Evolutionary conservation across 2,113 vertebrate species (phyloP).

Genomic region (Balaenoptera acutorostrata): DNA sequence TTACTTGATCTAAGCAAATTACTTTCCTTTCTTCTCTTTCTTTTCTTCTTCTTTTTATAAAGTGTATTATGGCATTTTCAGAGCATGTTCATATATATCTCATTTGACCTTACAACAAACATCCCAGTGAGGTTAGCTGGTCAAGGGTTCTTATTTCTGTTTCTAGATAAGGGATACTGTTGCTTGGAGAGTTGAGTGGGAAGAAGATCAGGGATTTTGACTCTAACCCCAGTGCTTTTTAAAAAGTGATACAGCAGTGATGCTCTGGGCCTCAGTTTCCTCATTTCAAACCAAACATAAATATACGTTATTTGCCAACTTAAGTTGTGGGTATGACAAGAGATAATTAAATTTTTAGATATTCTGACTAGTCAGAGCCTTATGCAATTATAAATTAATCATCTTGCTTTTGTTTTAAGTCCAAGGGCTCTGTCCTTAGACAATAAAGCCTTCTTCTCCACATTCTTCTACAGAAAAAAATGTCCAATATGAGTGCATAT

Average conservation of each 20-base stretch:
- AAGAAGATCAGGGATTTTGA: not conserved
- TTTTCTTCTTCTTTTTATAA: not conserved
- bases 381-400: not conserved
- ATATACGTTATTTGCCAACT: not conserved
- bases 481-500: not conserved
- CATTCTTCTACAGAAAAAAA: not conserved
- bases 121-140: not conserved
- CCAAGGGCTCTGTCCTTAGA: not conserved
- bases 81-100: not conserved
- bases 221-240: not conserved
- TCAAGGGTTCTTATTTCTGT: not conserved
- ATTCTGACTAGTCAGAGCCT: not conserved
- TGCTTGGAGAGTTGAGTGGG: not conserved
- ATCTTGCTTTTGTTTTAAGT: not conserved
- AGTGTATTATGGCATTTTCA: not conserved
- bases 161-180: not conserved
- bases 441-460: not conserved
- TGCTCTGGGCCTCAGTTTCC: not conserved
- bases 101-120: not conserved
- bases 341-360: not conserved
- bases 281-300: not conserved
- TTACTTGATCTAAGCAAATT: not conserved
- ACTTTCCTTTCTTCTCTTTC: not conserved
- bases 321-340: not conserved
- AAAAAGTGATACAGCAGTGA: not conserved